Conservation (phyloP, 2,113 vertebrate genomes). For the Oxygymnocypris stewartii region DNA sequence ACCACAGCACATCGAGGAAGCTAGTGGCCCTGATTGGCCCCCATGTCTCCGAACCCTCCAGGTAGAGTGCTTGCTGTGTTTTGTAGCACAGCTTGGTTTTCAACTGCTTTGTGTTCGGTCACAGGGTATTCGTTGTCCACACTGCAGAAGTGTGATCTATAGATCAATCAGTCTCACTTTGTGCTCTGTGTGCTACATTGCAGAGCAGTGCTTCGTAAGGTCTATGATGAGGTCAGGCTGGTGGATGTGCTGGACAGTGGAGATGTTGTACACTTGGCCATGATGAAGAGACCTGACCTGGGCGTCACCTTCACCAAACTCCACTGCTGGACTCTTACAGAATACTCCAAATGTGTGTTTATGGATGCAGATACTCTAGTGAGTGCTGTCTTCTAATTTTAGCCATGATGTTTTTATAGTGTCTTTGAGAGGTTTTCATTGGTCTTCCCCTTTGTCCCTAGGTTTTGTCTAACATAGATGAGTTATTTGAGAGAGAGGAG, state of each 20-base stretch:
- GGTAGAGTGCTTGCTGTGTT: constrained; percentile 57
- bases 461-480: constrained; percentile 94
- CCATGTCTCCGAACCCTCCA: constrained; percentile 80
- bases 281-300: constrained; percentile 93
- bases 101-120: neutral
- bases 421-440: neutral
- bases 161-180: neutral
- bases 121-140: neutral
- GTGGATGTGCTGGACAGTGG: constrained; percentile 92
- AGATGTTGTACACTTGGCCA: constrained; percentile 85
- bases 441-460: constrained; percentile 56
- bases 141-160: neutral
- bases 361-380: constrained; percentile 99
- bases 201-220: constrained; percentile 81
- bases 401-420: neutral
- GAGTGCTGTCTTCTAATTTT: constrained; percentile 56
- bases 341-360: constrained; percentile 95
- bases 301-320: constrained; percentile 95
- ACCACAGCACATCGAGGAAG: constrained; percentile 82
- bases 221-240: constrained; percentile 86
- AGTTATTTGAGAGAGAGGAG: constrained; percentile 95
- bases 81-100: neutral
- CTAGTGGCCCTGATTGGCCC: constrained; percentile 84
- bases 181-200: constrained; percentile 20
- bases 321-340: constrained; percentile 93